Conservation (phyloP, 2,888 invertebrate species). For the Perithous albicinctus region DNA sequence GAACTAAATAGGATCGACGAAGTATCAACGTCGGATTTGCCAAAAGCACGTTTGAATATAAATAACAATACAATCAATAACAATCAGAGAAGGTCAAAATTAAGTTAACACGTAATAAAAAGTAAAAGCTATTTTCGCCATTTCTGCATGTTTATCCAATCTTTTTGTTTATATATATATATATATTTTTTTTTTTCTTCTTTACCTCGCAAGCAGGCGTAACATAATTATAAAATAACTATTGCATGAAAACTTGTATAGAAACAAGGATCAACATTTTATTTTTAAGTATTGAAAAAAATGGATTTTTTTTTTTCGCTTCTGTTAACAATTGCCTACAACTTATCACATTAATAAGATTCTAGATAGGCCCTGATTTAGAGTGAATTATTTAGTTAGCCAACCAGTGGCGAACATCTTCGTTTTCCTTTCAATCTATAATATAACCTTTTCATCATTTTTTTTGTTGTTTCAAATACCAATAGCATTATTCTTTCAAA, state of each 20-base stretch:
- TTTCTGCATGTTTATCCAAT: background rate
- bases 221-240: background rate
- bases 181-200: no score
- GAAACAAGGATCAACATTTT: constrained; percentile 7
- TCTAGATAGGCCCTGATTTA: constrained; percentile 57
- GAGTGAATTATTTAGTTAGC: constrained; percentile 33
- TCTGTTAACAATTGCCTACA: constrained; percentile 18
- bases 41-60: background rate
- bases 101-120: background rate
- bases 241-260: constrained; percentile 16
- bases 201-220: constrained; percentile 9
- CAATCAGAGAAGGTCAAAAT: background rate
- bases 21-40: constrained; percentile 1
- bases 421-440: constrained; percentile 13
- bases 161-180: no score
- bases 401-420: constrained; percentile 43
- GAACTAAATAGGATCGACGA: background rate
- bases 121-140: background rate
- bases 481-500: constrained; percentile 15
- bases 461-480: background rate
- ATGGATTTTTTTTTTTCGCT: background rate
- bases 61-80: background rate
- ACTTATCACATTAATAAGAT: constrained; percentile 44
- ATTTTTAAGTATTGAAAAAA: background rate
- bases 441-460: background rate